phyloP scores from a whole-genome alignment of 2,113 vertebrate species.

The Brachyhypopomus gauderio region DNA sequence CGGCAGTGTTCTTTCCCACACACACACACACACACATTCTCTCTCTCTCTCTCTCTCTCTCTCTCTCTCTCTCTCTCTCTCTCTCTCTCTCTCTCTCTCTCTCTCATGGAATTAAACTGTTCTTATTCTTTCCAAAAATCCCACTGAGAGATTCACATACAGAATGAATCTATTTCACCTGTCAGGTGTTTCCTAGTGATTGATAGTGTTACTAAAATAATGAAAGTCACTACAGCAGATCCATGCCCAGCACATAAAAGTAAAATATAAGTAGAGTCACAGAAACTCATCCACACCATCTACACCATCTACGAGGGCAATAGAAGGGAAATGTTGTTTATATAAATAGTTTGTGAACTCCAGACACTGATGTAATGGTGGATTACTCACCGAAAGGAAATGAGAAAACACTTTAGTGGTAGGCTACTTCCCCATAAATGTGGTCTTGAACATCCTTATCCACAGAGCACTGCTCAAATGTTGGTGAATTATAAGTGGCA shows the following conservation, averaged over 20 bases:
- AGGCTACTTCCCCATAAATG: too few relatives aligned
- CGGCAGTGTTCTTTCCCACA: neutral
- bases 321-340: too few relatives aligned
- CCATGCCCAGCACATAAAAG: neutral
- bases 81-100: too few relatives aligned
- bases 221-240: slow-evolving; percentile 4
- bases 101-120: neutral
- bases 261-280: neutral
- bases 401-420: too few relatives aligned
- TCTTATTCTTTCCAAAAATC: neutral
- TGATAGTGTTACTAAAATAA: slow-evolving; percentile 4
- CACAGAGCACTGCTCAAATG: neutral
- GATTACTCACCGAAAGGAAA: neutral
- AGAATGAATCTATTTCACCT: neutral
- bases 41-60: too few relatives aligned
- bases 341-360: too few relatives aligned
- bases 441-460: neutral
- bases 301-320: too few relatives aligned
- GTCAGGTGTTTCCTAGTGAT: neutral
- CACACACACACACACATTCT: neutral
- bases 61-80: too few relatives aligned
- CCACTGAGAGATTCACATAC: neutral
- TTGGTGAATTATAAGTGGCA: neutral
- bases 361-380: neutral
- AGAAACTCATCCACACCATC: neutral